These are phyloP conservation scores for Drosophila elegans DNA, from an alignment of 1,140 invertebrate genomes.

Conservation along the genomic window DNA sequence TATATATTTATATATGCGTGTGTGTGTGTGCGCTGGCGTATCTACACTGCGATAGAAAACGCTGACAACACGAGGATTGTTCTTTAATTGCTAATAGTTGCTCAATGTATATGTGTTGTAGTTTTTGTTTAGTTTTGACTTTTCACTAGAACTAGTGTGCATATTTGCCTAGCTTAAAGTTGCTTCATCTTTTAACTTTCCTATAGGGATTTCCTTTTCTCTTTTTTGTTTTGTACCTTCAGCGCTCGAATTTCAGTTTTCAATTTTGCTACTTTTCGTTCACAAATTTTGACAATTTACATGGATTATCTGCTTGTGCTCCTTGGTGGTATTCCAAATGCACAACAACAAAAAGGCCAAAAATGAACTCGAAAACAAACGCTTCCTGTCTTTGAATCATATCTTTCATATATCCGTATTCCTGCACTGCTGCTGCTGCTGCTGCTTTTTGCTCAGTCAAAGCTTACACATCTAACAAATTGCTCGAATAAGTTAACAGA, in stretches of 20 bases:
- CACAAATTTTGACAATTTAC: slow-evolving; percentile 66
- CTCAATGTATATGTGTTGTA: slow-evolving; percentile 43
- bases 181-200: slow-evolving; percentile 26
- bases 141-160: slow-evolving; percentile 60
- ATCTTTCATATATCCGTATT: slow-evolving; percentile 8
- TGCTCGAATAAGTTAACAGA: slow-evolving; percentile 45
- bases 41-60: slow-evolving; percentile 17
- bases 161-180: slow-evolving; percentile 55
- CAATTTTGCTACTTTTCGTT: slow-evolving; percentile 50
- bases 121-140: slow-evolving; percentile 34
- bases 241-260: slow-evolving; percentile 81
- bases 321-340: not conserved
- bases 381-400: slow-evolving; percentile 29
- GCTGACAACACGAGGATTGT: slow-evolving; percentile 41
- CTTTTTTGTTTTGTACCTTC: slow-evolving; percentile 77
- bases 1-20: slow-evolving; percentile 15
- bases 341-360: slow-evolving; percentile 33
- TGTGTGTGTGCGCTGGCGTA: slow-evolving; percentile 7
- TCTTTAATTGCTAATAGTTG: slow-evolving; percentile 61
- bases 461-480: slow-evolving; percentile 79
- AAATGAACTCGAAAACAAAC: slow-evolving; percentile 57
- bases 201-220: slow-evolving; percentile 31
- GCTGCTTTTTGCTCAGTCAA: slow-evolving; percentile 60
- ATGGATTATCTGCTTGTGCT: slow-evolving; percentile 27
- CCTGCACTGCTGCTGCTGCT: slow-evolving; percentile 18